phyloP scores from a whole-genome alignment of 1,140 invertebrate species.

The Artemia franciscana region DNA sequence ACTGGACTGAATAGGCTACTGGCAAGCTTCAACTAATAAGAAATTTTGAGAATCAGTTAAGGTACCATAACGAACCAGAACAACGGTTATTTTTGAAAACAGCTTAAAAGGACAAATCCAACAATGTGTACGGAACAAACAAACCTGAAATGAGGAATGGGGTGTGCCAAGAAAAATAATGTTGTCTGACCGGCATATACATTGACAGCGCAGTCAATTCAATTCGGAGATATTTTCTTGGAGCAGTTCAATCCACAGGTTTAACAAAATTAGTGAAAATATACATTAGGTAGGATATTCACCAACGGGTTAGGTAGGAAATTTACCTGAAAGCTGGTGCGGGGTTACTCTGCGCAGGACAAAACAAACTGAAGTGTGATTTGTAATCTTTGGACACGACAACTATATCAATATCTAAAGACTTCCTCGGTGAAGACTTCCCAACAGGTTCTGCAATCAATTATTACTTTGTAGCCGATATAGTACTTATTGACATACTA shows the following conservation, averaged over 20 bases:
- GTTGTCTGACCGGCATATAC: not conserved
- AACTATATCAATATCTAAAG: conserved; percentile 9
- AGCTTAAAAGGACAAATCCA: not conserved
- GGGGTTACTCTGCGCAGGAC: conserved; percentile 36
- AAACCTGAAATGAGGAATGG: conserved; percentile 21
- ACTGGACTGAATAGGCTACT: too few species aligned
- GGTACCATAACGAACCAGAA: not conserved
- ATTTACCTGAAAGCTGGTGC: conserved; percentile 26
- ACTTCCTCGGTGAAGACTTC: conserved; percentile 12
- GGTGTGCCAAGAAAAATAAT: conserved; percentile 41
- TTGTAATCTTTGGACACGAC: conserved; percentile 4
- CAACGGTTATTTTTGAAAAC: not conserved
- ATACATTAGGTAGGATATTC: too few species aligned
- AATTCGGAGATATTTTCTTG: conserved; percentile 2
- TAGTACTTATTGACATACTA: too few species aligned
- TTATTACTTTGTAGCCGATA: not conserved
- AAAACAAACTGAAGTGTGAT: conserved; percentile 22
- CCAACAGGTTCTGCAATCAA: conserved; percentile 13
- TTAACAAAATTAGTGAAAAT: conserved; percentile 8
- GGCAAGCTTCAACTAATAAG: too few species aligned
- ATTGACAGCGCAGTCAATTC: not conserved
- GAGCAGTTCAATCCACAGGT: conserved; percentile 12
- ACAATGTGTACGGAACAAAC: not conserved
- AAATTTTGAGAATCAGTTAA: too few species aligned
- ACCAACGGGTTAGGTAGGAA: too few species aligned